Conservation (phyloP, 92 coral and sea anemone genomes). For the Virgularia gustaviana region DNA sequence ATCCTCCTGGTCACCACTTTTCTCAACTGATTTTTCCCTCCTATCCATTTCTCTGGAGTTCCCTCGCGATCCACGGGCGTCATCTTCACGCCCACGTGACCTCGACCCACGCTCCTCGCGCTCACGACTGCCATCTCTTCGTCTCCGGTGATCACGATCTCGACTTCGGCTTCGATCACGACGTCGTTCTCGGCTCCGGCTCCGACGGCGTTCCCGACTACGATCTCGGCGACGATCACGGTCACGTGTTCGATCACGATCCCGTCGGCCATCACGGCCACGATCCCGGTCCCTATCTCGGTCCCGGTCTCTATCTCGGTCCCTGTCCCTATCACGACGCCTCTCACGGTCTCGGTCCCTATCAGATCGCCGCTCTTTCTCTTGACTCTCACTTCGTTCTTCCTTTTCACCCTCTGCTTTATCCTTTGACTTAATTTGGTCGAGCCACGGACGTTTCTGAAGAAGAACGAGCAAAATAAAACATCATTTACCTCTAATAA, state of each 20-base stretch:
- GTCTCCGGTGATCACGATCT: constrained; percentile 47
- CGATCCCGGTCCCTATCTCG: constrained; percentile 59
- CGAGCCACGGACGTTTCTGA: constrained; percentile 56
- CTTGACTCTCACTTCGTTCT: constrained; percentile 10
- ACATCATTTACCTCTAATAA: neutral
- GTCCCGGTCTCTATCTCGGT: constrained; percentile 43
- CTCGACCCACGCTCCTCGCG: constrained; percentile 61
- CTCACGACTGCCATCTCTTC: constrained; percentile 50
- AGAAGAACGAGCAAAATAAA: neutral
- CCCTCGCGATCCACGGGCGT: constrained; percentile 5
- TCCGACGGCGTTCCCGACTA: constrained; percentile 19
- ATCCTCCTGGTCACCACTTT: neutral
- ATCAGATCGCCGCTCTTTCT: constrained; percentile 39
- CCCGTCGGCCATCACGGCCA: constrained; percentile 50
- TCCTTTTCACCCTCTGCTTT: constrained; percentile 21
- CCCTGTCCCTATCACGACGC: constrained; percentile 42
- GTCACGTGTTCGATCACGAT: constrained; percentile 41
- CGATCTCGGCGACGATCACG: constrained; percentile 47
- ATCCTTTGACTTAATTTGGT: neutral
- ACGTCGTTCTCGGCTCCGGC: constrained; percentile 46
- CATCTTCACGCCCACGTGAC: constrained; percentile 43
- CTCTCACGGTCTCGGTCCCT: constrained; percentile 27
- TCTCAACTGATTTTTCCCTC: constrained; percentile 30
- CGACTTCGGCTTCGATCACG: constrained; percentile 47
- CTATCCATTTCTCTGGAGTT: constrained; percentile 17